Conservation (phyloP, 2,888 invertebrate genomes). For the Tachina fera region DNA sequence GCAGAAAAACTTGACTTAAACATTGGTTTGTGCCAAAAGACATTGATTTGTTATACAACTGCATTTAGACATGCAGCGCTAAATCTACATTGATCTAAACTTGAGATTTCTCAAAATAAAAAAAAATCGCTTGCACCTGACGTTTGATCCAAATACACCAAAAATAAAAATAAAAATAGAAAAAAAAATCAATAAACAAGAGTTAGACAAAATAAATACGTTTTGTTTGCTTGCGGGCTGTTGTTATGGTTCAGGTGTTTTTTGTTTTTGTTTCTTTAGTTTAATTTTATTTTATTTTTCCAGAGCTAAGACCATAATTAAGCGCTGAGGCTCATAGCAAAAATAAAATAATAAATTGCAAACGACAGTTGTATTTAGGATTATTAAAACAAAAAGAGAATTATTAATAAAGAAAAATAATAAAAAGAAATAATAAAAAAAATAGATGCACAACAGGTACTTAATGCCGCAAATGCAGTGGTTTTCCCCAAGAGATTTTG, state of each 20-base stretch:
- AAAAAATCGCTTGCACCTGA: constrained; percentile 61
- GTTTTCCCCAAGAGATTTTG: no score
- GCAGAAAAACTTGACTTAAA: constrained; percentile 42
- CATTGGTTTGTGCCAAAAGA: constrained; percentile 48
- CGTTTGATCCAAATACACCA: constrained; percentile 59
- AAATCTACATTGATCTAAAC: constrained; percentile 52
- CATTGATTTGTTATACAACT: constrained; percentile 47
- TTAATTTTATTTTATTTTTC: neutral
- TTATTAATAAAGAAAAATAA: constrained; percentile 7
- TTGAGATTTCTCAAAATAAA: constrained; percentile 24
- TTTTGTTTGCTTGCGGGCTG: constrained; percentile 43
- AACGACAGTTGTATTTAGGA: constrained; percentile 68
- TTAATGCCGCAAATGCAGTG: neutral
- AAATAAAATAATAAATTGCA: constrained; percentile 66
- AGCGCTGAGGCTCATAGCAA: constrained; percentile 67
- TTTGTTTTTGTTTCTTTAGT: constrained; percentile 7
- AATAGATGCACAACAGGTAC: constrained; percentile 4
- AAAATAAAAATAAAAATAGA: constrained; percentile 17
- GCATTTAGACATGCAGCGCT: constrained; percentile 33
- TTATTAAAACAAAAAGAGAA: constrained; percentile 41
- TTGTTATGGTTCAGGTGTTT: constrained; percentile 37
- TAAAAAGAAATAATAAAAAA: constrained; percentile 32
- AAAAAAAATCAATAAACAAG: constrained; percentile 13
- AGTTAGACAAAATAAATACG: constrained; percentile 25
- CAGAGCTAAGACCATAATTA: constrained; percentile 67